Evolutionary conservation across 1,140 invertebrate species (phyloP), one percentile per base, ranked within the genome.

Genomic region (Lepidotrigona ventralis): DNA sequence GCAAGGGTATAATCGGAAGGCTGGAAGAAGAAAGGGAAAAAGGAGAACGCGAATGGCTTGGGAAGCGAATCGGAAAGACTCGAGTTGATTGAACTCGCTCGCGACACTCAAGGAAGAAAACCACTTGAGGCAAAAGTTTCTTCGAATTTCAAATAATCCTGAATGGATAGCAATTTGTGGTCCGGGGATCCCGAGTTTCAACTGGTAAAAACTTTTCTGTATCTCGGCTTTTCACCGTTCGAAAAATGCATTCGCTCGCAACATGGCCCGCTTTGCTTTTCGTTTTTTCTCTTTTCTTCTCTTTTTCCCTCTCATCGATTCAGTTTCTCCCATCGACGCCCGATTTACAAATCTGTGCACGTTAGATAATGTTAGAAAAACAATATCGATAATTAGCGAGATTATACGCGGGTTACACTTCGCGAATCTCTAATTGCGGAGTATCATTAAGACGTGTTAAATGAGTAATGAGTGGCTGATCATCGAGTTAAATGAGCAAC

Each of bases 121-220:
- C 76, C 82, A 89, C 87, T 90, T 73, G 77, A 79, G 68, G 85
- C 75, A 85, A 86, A 91, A 92, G 88, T 93, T 92, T 90, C 90
- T 85, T 88, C 91, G 92, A 92, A 92, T 93, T 92, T 91, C 91
- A 92, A 92, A 93, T 92, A 91, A 93, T 93, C 85, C 82, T 91
- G 91, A 93, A 93, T 92, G 88, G 91, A 90, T 91, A 85, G 92
- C 92, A 93, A 93, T 93, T 93, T 93, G 90, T 85, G 90, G 90
- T 86, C 88, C 90, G 89, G 85, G 81, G 85, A 89, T 85, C 90
- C 87, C 81, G 88, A 79, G 83, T 86, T 92, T 90, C 88, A 90
- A 85, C 86, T 75, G 89, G 69, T 23, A 51, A 90, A 92, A 91
- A 89, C 90, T 91, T 91, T 88, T 60, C 75, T 84, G 83, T 83